A percentile compares a stretch with the other conserved stretches of the same genome.
Evolutionary conservation across 2,113 vertebrate genomes (phyloP).

Genomic region (Calidris pugnax): DNA sequence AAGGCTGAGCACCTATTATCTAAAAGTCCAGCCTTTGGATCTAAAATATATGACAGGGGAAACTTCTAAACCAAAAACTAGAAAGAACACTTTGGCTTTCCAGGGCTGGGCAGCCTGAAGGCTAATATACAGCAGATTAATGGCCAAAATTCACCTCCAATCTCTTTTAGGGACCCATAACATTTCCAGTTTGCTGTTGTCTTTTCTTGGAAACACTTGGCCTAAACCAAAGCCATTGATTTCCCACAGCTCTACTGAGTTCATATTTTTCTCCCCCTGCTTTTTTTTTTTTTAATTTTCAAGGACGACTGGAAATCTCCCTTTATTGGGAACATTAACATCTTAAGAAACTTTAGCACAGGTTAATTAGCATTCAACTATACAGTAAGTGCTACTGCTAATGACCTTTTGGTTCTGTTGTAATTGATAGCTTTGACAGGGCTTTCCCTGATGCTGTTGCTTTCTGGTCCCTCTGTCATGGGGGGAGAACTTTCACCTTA

Average conservation of each 20-base stretch:
- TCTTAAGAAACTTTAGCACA: neutral
- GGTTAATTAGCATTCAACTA: neutral
- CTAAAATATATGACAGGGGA: neutral
- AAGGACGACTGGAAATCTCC: neutral
- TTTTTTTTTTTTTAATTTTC: neutral
- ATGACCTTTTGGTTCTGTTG: neutral
- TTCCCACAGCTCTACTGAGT: neutral
- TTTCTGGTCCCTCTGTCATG: neutral
- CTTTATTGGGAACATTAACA: neutral
- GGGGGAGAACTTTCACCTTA: neutral
- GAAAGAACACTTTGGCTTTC: neutral
- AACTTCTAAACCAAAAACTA: neutral
- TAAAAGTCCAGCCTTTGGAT: neutral
- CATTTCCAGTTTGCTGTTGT: neutral
- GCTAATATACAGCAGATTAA: neutral
- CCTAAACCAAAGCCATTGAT: neutral
- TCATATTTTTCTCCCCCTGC: fast-evolving
- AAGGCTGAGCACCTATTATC: neutral
- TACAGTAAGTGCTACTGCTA: neutral
- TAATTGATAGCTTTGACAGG: neutral
- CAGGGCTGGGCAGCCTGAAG: fast-evolving
- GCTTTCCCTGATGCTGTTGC: neutral
- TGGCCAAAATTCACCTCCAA: neutral
- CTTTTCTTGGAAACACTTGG: neutral
- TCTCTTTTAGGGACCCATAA: neutral